A percentile compares a stretch with the other conserved stretches of the same genome.
Evolutionary conservation across 2,888 invertebrate genomes (phyloP).

Genomic region (Nasonia oneida): DNA sequence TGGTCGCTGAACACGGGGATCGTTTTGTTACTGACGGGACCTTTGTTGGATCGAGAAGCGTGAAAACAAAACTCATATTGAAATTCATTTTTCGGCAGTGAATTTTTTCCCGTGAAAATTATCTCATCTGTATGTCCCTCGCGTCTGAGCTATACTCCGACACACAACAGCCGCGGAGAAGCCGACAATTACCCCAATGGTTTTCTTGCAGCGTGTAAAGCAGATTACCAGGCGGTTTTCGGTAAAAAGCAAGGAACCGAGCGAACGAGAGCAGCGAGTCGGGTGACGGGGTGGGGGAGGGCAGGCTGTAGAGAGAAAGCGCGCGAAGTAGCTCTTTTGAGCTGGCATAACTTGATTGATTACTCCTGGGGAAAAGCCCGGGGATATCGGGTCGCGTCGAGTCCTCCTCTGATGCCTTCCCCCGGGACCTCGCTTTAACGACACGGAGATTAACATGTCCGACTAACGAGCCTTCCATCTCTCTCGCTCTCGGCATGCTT

Average conservation of each 20-base stretch:
- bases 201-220: slow-evolving; percentile 64
- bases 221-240: slow-evolving; percentile 62
- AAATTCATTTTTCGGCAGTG: too few relatives aligned
- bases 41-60: not conserved
- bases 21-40: not conserved
- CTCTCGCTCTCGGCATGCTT: not conserved
- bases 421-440: slow-evolving; percentile 64
- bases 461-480: slow-evolving; percentile 68
- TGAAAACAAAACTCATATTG: not conserved
- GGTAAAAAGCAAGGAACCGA: slow-evolving; percentile 48
- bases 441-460: slow-evolving; percentile 71
- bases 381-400: slow-evolving; percentile 53
- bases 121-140: not conserved
- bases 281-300: not conserved
- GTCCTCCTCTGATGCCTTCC: not conserved
- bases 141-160: not conserved
- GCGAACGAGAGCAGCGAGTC: not conserved
- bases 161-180: not conserved
- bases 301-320: slow-evolving; percentile 15
- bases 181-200: slow-evolving; percentile 65
- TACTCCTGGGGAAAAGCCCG: slow-evolving; percentile 60
- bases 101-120: too few relatives aligned
- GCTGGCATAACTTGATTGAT: slow-evolving; percentile 70
- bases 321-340: slow-evolving; percentile 61
- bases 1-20: not conserved